Evolutionary conservation across 1,140 invertebrate genomes (phyloP), one percentile per base, ranked within the genome.

Genomic region (Leptopilina boulardi): DNA sequence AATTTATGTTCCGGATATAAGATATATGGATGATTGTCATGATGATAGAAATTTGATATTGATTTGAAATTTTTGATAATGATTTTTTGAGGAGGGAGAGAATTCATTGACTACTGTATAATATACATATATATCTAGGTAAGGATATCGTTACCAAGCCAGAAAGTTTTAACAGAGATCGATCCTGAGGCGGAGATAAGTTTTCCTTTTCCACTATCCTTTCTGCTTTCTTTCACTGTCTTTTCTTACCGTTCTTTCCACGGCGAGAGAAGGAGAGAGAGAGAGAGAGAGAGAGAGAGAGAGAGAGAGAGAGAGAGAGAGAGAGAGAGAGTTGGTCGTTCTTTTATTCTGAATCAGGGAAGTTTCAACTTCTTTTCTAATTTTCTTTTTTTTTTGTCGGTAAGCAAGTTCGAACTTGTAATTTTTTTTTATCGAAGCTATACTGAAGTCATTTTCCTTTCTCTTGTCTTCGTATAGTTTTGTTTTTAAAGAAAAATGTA

Each of bases 81-180:
- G 9, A 47, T n/a, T 15, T 79, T 38, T 38, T 38, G n/a, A n/a
- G n/a, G n/a, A n/a, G n/a, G n/a, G n/a, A 2, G 34, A 38, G 9
- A 38, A 38, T n/a, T n/a, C n/a, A 38, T 6, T 38, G 0, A 6
- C 8, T 9, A 38, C 4, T 38, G 34, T 38, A 6, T 1, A 9
- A 38, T 38, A 30, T 38, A 38, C n/a, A n/a, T n/a, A n/a, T n/a
- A n/a, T n/a, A n/a, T n/a, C n/a, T 56, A 56, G 23, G 19, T 30
- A 66, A 30, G 85, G 81, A n/a, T n/a, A 85, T 86, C 86, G 87
- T 87, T 86, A 88, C 81, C 41, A 66, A 82, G 82, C 79, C 81
- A 83, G 83, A 87, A 88, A 87, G 82, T 86, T 88, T 84, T 80
- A 38, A 75, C 79, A 85, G 83, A 88, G 83, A 88, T 88, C 87